Conservation (phyloP, 2,113 vertebrate genomes). For the Scatophagus argus region DNA sequence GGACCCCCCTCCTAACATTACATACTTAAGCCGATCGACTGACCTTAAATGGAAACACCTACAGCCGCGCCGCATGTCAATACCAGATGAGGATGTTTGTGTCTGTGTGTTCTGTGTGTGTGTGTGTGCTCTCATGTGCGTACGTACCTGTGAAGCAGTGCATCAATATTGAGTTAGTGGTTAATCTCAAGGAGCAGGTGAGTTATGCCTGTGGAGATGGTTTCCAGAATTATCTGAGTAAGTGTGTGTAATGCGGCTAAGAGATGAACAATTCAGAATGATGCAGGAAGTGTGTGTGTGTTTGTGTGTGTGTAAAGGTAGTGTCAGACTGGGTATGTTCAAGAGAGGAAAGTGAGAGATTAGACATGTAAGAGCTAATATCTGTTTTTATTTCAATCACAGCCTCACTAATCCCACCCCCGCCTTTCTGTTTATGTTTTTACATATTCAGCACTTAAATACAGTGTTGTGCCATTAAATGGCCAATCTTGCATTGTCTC, state of each 20-base stretch:
- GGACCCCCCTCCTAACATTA: constrained; percentile 82
- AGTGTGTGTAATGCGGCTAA: constrained; percentile 71
- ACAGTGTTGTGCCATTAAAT: constrained; percentile 94
- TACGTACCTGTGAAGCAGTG: constrained; percentile 60
- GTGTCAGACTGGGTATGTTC: not conserved
- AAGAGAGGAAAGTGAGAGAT: constrained; percentile 46
- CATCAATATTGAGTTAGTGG: constrained; percentile 78
- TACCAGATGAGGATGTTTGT: constrained; percentile 77
- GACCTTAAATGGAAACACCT: constrained; percentile 85
- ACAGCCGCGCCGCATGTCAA: constrained; percentile 73
- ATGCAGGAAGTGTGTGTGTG: constrained; percentile 31
- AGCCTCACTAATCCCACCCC: constrained; percentile 24
- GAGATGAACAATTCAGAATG: constrained; percentile 67
- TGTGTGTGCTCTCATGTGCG: constrained; percentile 21
- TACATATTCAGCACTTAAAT: constrained; percentile 94
- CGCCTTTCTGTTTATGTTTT: constrained; percentile 78
- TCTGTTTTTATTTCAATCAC: constrained; percentile 77
- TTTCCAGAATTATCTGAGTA: constrained; percentile 64
- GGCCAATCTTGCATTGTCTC: constrained; percentile 93
- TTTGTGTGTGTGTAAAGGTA: constrained; percentile 2
- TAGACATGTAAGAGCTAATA: constrained; percentile 57
- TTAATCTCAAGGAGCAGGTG: constrained; percentile 79
- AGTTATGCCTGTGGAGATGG: constrained; percentile 68
- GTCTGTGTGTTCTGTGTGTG: constrained; percentile 46
- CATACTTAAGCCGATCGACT: constrained; percentile 85